Evolutionary conservation across 92 coral and sea anemone genomes (phyloP).

Genomic region (Epizoanthus illoricatus): DNA sequence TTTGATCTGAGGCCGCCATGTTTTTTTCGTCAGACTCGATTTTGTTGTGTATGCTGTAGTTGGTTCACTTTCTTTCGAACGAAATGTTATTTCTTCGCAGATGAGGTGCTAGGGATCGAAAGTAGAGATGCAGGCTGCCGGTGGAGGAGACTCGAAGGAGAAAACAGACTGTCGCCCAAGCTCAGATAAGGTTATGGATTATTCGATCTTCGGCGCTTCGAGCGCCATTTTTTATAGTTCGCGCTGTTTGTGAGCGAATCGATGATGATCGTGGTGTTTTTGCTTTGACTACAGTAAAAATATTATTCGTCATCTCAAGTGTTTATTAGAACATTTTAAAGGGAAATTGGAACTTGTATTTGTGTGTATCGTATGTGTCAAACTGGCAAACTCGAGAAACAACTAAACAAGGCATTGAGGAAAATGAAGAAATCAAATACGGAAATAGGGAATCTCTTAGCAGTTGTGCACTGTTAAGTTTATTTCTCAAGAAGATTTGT

Average conservation of each 20-base stretch:
- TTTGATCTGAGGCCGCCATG: slow-evolving; percentile 46
- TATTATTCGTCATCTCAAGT: no score
- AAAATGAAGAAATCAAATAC: no score
- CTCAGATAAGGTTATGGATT: slow-evolving; percentile 58
- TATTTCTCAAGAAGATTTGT: no score
- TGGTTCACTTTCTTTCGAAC: not conserved
- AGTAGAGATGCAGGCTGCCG: slow-evolving; percentile 43
- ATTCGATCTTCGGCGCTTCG: not conserved
- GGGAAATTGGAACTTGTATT: no score
- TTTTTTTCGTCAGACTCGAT: not conserved
- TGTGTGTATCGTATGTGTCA: no score
- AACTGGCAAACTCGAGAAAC: no score
- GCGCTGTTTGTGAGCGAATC: not conserved
- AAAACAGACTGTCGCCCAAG: slow-evolving; percentile 48
- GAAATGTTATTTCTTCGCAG: not conserved
- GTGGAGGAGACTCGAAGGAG: slow-evolving; percentile 42
- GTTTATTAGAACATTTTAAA: no score
- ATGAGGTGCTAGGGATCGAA: slow-evolving; percentile 40
- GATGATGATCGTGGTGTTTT: no score
- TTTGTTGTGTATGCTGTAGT: not conserved
- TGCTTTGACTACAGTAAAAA: no score
- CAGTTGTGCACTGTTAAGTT: no score
- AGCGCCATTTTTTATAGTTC: not conserved
- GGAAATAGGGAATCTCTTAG: no score
- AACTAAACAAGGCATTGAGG: no score